Conservation (phyloP, 2,888 invertebrate genomes). For the Lapara coniferarum region DNA sequence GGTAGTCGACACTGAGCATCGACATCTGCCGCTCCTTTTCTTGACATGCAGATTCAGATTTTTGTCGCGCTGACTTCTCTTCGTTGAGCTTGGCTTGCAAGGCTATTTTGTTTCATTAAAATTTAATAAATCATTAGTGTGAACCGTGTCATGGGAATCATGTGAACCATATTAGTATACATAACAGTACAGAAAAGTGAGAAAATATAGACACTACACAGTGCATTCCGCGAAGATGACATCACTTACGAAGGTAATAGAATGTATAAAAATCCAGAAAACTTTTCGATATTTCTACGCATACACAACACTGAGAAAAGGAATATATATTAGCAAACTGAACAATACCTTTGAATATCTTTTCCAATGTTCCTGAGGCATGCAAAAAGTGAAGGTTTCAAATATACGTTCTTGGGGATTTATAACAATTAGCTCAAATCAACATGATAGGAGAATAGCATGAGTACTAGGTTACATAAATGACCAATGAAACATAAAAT, state of each 20-base stretch:
- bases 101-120: conserved; percentile 78
- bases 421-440: conserved; percentile 55
- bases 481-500: conserved; percentile 32
- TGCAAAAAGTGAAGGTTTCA: conserved; percentile 78
- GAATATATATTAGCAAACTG: conserved; percentile 66
- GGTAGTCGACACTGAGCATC: conserved; percentile 96
- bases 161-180: conserved; percentile 22
- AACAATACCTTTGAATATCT: conserved; percentile 86
- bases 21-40: conserved; percentile 97
- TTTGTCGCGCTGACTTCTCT: conserved; percentile 93
- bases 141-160: conserved; percentile 27
- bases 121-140: conserved; percentile 31
- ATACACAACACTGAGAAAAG: conserved; percentile 36
- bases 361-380: conserved; percentile 87
- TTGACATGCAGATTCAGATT: conserved; percentile 93
- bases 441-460: conserved; percentile 58
- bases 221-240: conserved; percentile 18
- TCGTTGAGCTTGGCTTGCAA: conserved; percentile 96
- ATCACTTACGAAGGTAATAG: conserved; percentile 15
- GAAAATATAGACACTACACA: conserved; percentile 18
- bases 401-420: conserved; percentile 58
- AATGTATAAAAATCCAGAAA: conserved; percentile 30
- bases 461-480: conserved; percentile 38
- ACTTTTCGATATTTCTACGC: conserved; percentile 31
- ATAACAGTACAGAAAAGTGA: conserved; percentile 29